These are phyloP conservation scores for Hippocampus comes DNA, from an alignment of 2,113 vertebrate genomes.

Conservation along the genomic window DNA sequence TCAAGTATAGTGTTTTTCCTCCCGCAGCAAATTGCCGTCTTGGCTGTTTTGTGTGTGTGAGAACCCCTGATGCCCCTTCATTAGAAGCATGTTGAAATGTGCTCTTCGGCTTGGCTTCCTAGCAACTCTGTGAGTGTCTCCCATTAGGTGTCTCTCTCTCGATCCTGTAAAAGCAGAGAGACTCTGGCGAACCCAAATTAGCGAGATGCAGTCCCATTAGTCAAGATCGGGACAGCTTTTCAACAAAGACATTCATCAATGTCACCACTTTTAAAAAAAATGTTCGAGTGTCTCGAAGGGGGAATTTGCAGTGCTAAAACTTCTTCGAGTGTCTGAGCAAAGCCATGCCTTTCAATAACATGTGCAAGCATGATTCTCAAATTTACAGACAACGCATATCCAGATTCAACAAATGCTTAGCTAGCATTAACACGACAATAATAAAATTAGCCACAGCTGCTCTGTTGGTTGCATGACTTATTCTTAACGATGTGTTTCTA, in stretches of 20 bases:
- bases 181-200: slow-evolving; percentile 6
- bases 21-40: slow-evolving; percentile 4
- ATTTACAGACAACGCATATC: too few species aligned
- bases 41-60: slow-evolving; percentile 10
- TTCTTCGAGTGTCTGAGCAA: too few species aligned
- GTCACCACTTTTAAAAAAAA: neutral
- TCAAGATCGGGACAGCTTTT: slow-evolving; percentile 45
- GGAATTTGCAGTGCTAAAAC: too few species aligned
- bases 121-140: slow-evolving; percentile 62
- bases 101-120: slow-evolving; percentile 47
- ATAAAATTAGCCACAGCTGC: too few species aligned
- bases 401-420: too few species aligned
- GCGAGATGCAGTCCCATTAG: slow-evolving; percentile 30
- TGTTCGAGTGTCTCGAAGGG: too few species aligned
- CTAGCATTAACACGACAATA: too few species aligned
- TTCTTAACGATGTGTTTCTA: too few species aligned
- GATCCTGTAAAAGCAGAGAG: neutral
- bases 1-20: slow-evolving; percentile 6
- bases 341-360: too few species aligned
- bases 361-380: too few species aligned
- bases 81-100: slow-evolving; percentile 44
- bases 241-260: slow-evolving; percentile 1
- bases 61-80: slow-evolving; percentile 21
- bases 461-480: too few species aligned
- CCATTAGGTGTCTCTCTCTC: slow-evolving; percentile 36